phyloP scores from a whole-genome alignment of 2,113 vertebrate genomes.

The Ceyx cyanopectus region DNA sequence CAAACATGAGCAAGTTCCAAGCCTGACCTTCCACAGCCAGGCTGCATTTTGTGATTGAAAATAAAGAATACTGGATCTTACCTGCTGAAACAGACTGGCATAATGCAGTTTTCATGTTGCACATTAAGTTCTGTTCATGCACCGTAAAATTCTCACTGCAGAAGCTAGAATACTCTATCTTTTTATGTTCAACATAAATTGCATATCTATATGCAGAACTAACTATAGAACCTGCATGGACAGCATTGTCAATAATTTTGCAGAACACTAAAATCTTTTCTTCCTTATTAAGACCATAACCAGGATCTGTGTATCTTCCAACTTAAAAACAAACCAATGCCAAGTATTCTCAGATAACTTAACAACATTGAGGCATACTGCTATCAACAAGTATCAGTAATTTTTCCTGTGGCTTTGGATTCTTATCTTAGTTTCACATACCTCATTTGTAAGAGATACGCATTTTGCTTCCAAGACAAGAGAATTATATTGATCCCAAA shows the following conservation, averaged over 20 bases:
- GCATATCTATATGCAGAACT: neutral
- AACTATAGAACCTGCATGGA: neutral
- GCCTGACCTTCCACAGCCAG: conserved; percentile 68
- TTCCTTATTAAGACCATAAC: neutral
- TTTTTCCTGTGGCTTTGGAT: neutral
- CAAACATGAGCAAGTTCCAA: conserved; percentile 21
- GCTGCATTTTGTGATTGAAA: neutral
- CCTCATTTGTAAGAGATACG: neutral
- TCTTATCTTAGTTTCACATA: neutral
- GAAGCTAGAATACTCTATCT: neutral
- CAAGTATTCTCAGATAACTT: neutral
- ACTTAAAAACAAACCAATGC: neutral
- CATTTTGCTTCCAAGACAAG: neutral
- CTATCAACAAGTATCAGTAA: neutral
- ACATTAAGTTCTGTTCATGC: neutral
- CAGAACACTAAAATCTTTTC: neutral
- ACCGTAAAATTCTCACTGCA: neutral
- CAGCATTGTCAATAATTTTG: neutral
- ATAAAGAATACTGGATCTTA: neutral
- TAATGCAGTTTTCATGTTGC: conserved; percentile 56
- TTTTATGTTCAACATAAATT: neutral
- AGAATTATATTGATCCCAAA: neutral
- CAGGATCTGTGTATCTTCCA: neutral
- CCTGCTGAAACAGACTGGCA: conserved; percentile 6
- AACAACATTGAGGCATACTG: neutral